Base-by-base conservation (phyloP, 2,888 invertebrate genomes). In the Gastracanthus pulcherrimus region DNA sequence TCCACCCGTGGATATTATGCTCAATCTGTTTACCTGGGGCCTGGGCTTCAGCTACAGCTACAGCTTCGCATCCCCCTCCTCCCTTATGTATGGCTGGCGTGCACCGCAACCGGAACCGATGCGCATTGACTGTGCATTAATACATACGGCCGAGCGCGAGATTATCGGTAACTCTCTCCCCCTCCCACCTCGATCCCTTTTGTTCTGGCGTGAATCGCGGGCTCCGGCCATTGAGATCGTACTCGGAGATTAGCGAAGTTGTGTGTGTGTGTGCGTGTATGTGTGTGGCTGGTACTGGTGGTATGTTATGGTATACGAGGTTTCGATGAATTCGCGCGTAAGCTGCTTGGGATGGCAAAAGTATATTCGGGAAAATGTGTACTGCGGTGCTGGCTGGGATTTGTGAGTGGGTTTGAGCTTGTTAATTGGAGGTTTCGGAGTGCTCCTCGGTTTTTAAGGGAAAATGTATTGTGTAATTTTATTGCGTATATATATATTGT, bases 191-290 rank as follows among this genome's bases (percentile, higher is more conserved):
- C n/a, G n/a, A n/a, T 29, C 36, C 55, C 70, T 72, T 72, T 72
- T 72, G 72, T 72, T 60, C 60, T 60, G 19, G 23, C 51, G 36
- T 72, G 58, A 72, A 55, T 62, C 62, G n/a, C 31, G 62, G 62
- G 19, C 62, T 26, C 29, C 16, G 13, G 6, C 36, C 62, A 19
- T 62, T 62, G 34, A 34, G 36, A 62, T 62, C 62, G n/a, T 0
- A 31, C 60, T 29, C 16, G 31, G 34, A 62, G 31, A 62, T 62
- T 62, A 62, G 60, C 60, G 31, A n/a, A 34, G 1, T 16, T 34
- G 16, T n/a, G 19, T 60, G 4, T 29, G 1, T 3, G n/a, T 7
- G 6, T 2, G 58, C 7, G 31, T n/a, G 6, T 26, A 0, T 3
- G 58, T 7, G 23, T 11, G 26, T 29, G 9, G 7, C 23, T 13